These are phyloP conservation scores for Stichodactyla helianthus DNA, from an alignment of 64 coral and sea anemone genomes.

Conservation along the genomic window DNA sequence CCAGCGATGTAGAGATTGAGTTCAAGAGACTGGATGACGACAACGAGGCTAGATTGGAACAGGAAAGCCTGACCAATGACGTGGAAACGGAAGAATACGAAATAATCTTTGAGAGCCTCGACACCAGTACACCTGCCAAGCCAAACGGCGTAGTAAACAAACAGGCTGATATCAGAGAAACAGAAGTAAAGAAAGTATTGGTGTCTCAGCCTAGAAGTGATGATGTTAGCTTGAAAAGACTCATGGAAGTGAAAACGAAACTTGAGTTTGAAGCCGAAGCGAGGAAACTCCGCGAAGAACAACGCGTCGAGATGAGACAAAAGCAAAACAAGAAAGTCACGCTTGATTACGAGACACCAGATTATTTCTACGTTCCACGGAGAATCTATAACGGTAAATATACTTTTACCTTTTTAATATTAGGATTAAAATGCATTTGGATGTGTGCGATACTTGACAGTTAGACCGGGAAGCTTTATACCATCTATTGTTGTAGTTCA, in stretches of 20 bases:
- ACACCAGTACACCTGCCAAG: conserved; percentile 19
- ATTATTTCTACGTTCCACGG: conserved; percentile 1
- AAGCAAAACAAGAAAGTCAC: conserved; percentile 30
- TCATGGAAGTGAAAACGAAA: conserved; percentile 24
- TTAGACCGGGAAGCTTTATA: neutral
- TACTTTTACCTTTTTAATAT: neutral
- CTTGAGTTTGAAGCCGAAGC: conserved; percentile 14
- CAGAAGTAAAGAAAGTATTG: neutral
- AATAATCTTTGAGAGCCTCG: neutral
- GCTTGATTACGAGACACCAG: neutral
- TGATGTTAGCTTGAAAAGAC: conserved; percentile 11
- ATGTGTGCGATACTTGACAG: neutral
- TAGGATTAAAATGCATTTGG: neutral
- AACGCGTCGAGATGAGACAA: conserved; percentile 15
- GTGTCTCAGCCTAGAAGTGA: neutral
- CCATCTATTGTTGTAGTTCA: neutral
- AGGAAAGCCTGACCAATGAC: neutral
- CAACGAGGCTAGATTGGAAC: neutral
- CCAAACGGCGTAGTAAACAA: conserved; percentile 12
- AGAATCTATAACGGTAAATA: conserved; percentile 4
- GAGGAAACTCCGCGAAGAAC: conserved; percentile 21
- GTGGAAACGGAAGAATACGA: neutral
- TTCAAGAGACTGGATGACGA: conserved; percentile 18
- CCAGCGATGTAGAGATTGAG: conserved; percentile 2
- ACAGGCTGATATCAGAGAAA: neutral